phyloP scores from a whole-genome alignment of 2,797 vertebrate genomes.

The Graptemys geographica region DNA sequence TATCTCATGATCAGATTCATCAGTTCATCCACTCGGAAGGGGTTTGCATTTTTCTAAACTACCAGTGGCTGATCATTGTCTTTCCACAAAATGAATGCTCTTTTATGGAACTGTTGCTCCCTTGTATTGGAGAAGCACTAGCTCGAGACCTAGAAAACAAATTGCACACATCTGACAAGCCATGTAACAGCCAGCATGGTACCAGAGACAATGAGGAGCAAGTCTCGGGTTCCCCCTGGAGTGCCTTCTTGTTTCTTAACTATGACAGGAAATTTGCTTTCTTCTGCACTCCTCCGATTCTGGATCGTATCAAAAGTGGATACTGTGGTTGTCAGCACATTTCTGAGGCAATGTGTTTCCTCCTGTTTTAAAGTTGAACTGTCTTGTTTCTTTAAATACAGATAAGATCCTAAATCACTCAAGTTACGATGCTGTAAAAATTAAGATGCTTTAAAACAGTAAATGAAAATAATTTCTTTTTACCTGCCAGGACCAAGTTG shows the following conservation, averaged over 20 bases:
- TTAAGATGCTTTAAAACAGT: background rate
- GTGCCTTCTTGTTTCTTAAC: too few relatives aligned
- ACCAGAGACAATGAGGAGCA: background rate
- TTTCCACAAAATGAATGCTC: fast-evolving
- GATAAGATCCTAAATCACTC: background rate
- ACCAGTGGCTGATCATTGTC: background rate
- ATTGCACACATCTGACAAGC: background rate
- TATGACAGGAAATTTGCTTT: background rate
- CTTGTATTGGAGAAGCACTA: background rate
- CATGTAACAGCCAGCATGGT: background rate
- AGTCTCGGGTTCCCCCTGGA: background rate
- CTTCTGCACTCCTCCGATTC: background rate
- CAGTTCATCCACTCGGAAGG: background rate
- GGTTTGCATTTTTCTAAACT: background rate
- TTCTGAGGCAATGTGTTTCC: background rate
- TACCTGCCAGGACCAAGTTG: fast-evolving
- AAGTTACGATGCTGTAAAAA: background rate
- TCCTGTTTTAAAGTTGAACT: background rate
- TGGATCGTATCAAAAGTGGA: background rate
- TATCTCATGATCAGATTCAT: background rate
- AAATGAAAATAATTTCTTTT: background rate
- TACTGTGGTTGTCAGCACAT: background rate
- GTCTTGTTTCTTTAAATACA: background rate
- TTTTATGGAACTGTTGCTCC: background rate
- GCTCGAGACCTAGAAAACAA: background rate